Evolutionary conservation across 2,113 vertebrate genomes (phyloP), one percentile per base, ranked within the genome.

Genomic region (Eonycteris spelaea): DNA sequence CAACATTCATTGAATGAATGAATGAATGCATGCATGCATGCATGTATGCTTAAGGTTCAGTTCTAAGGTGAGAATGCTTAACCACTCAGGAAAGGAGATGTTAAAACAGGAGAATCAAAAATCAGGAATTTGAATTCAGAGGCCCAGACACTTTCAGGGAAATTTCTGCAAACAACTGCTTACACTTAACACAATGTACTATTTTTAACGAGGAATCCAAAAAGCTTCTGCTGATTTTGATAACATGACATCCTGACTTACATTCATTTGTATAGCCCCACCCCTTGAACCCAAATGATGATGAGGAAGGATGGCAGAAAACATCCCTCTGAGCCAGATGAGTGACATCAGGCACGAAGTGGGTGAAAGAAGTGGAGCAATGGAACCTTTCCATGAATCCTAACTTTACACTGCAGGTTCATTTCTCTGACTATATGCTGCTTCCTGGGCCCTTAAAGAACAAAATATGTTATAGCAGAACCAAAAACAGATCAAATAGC

Each of bases 331-430:
- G 2, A 87, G 28, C 48, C 33, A 63, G 33, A 53, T 3, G n/a
- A 53, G 16, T 30, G 59, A 68, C 26, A 35, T 0, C 1, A 83
- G 45, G 45, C 38, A 67, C 3, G 1, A 38, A 0, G 0, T 16
- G 48, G 35, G 35, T 19, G 1, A 38, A 61, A 35, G 7, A 55
- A 35, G 38, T 2, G 6, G n/a, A 33, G 10, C 8, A 7, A 35
- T 2, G n/a, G 45, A 68, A n/a, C 11, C 1, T 12, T 7, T 5
- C 7, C 2, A 11, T 1, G 38, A 18, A 63, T 2, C 40, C 40
- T 33, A 51, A 82, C 45, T 65, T 73, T 7, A 14, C 22, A 43
- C 19, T 7, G 19, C 16, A 12, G 51, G 16, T 19, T 40, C 22
- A 75, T 51, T 90, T 24, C 89, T 67, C 30, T 48, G 57, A 89